Evolutionary conservation across 2,797 vertebrate species (phyloP).

Genomic region (Cynopterus sphinx): DNA sequence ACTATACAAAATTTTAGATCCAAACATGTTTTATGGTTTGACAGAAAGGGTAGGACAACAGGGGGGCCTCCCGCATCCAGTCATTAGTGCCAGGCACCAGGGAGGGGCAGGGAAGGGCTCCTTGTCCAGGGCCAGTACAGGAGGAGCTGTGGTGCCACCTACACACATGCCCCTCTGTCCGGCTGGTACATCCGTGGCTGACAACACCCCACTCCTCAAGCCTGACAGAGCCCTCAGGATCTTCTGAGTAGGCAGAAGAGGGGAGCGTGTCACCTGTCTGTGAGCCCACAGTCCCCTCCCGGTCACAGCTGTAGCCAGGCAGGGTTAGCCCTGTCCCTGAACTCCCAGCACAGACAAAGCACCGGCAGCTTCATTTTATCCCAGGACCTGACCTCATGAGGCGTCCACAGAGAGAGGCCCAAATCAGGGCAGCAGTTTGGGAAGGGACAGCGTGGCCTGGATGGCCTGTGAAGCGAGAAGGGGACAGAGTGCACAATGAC

Average conservation of each 20-base stretch:
- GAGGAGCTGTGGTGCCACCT: background rate
- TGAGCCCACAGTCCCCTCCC: background rate
- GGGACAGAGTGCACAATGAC: background rate
- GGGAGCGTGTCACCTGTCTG: background rate
- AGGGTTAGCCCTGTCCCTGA: background rate
- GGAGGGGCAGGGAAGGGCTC: background rate
- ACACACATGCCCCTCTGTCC: background rate
- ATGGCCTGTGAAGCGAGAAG: background rate
- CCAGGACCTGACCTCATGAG: background rate
- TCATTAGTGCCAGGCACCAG: background rate
- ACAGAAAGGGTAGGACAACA: background rate
- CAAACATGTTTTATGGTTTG: background rate
- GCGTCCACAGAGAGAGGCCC: background rate
- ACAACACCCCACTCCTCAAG: background rate
- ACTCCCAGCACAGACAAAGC: background rate
- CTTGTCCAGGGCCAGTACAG: background rate
- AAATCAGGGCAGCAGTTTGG: background rate
- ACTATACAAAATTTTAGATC: background rate
- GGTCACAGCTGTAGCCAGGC: background rate
- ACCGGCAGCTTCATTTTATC: background rate
- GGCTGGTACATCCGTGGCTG: background rate
- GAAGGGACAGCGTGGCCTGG: background rate
- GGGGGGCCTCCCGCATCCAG: accelerated
- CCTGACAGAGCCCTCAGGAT: background rate
- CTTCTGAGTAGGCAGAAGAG: background rate